Conservation (phyloP, 1,140 invertebrate species). For the Drosophila suzukii region DNA sequence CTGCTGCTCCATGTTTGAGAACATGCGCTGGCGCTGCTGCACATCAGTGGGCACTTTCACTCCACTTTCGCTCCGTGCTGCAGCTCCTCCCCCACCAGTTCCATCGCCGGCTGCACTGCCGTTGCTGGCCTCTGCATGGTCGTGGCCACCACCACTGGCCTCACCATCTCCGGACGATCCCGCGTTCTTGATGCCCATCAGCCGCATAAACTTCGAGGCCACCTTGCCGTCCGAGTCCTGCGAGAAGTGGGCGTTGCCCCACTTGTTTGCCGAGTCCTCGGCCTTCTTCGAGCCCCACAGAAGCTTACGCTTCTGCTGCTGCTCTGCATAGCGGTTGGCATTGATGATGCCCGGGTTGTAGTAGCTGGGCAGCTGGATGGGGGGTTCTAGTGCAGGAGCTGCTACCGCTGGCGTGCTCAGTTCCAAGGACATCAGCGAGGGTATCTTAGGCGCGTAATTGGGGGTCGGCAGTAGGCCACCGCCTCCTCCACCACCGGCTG, state of each 20-base stretch:
- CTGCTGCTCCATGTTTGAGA: constrained; percentile 95
- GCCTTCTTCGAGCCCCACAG: constrained; percentile 92
- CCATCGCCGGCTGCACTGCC: constrained; percentile 10
- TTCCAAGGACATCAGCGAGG: constrained; percentile 72
- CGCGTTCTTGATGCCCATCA: constrained; percentile 94
- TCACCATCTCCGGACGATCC: constrained; percentile 5
- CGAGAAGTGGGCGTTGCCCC: constrained; percentile 93
- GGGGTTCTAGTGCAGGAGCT: constrained; percentile 14
- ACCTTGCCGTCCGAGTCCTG: constrained; percentile 95
- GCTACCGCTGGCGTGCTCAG: constrained; percentile 31
- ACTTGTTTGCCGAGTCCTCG: constrained; percentile 87
- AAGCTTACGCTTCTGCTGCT: constrained; percentile 93
- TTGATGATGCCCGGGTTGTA: constrained; percentile 94
- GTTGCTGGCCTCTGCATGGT: constrained; percentile 36
- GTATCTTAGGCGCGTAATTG: constrained; percentile 68
- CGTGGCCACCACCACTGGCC: constrained; percentile 2
- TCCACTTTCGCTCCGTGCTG: neutral
- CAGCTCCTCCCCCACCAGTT: neutral
- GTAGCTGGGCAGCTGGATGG: constrained; percentile 87
- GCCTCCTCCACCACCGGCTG: constrained; percentile 19
- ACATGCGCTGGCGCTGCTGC: constrained; percentile 95
- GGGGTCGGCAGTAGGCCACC: constrained; percentile 61
- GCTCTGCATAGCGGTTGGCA: constrained; percentile 93
- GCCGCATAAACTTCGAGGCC: constrained; percentile 96
- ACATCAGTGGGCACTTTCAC: constrained; percentile 85